Base-by-base conservation (phyloP, 2,797 vertebrate species). In the Podarcis siculus region DNA sequence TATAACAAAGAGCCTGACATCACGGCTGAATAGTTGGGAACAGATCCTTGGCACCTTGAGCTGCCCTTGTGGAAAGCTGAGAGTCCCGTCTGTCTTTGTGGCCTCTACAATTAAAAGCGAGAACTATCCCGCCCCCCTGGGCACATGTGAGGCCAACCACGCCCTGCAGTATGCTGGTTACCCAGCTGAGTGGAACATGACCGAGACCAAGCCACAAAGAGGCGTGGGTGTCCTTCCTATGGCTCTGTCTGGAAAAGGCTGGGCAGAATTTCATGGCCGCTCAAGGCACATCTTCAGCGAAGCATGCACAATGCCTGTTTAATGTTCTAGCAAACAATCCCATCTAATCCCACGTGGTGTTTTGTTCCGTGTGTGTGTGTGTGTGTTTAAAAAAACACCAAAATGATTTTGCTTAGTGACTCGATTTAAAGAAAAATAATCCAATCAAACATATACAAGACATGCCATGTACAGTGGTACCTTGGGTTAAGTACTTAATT, bases 291-390 rank as follows among this genome's bases (percentile, higher is more conserved):
- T 77, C 13, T 37, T 35, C 61, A 5, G 64, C 5, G 23, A 76
- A 69, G 32, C 6, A 10, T 19, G 58, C 25, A 19, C 64, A 35
- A n/a, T 25, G 19, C 12, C 32, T 69, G 8, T 76, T 75, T 83
- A 35, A 75, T 66, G 86, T 75, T 69, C 80, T 71, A 82, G 66
- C 39, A 45, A 69, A 82, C 66, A 71, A 71, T 82, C 37, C 81
- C 71, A 49, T 71, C 37, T 42, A 69, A 82, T 71, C 39, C 27
- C 64, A 82, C 39, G 49, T 15, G 49, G 13, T 55, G 49, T 15
- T 15, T 55, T 55, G 49, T 55, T 55, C 4, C 3, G 3, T 55
- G 49, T 55, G 49, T 12, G 9, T 2, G 7, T 1, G 42, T 2
- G 49, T n/a, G 12, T 13, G 15, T 19, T 78, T 15, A 78, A 30